Conservation (phyloP, 37 sponge, comb jelly and placozoan species). For the Amphimedon queenslandica region DNA sequence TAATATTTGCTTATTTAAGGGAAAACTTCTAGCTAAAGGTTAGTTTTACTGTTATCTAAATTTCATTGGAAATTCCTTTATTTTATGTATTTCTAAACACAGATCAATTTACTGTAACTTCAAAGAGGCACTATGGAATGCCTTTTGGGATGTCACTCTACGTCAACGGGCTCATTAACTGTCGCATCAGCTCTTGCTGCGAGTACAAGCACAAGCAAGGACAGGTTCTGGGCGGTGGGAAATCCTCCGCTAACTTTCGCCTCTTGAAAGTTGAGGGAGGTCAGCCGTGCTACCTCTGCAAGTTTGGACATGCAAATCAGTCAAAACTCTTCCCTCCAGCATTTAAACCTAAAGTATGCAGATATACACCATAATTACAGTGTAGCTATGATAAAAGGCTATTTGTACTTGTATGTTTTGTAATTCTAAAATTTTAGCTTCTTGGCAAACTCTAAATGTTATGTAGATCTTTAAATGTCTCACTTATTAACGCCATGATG, state of each 20-base stretch:
- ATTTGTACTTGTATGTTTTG: no score
- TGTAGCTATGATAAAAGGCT: no score
- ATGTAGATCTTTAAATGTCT: no score
- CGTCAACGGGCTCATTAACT: constrained; percentile 79
- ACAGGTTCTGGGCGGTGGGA: constrained; percentile 67
- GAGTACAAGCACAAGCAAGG: constrained; percentile 89
- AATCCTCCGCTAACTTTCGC: constrained; percentile 66
- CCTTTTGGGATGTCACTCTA: constrained; percentile 90
- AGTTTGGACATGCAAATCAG: constrained; percentile 21
- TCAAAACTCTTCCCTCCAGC: no score
- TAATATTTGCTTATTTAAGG: constrained; percentile 79
- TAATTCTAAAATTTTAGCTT: no score
- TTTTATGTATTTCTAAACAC: no score
- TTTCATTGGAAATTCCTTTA: no score
- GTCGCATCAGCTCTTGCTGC: constrained; percentile 87
- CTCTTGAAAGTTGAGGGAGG: constrained; percentile 72
- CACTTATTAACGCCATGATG: no score
- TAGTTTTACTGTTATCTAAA: neutral
- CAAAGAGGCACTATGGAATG: constrained; percentile 72
- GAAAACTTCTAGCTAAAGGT: constrained; percentile 60
- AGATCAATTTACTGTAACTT: constrained; percentile 66
- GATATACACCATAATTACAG: no score
- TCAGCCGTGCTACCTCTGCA: constrained; percentile 64
- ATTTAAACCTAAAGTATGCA: no score
- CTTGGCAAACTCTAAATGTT: no score